phyloP scores from a whole-genome alignment of 2,797 vertebrate genomes.

The Galaxias olidus region DNA sequence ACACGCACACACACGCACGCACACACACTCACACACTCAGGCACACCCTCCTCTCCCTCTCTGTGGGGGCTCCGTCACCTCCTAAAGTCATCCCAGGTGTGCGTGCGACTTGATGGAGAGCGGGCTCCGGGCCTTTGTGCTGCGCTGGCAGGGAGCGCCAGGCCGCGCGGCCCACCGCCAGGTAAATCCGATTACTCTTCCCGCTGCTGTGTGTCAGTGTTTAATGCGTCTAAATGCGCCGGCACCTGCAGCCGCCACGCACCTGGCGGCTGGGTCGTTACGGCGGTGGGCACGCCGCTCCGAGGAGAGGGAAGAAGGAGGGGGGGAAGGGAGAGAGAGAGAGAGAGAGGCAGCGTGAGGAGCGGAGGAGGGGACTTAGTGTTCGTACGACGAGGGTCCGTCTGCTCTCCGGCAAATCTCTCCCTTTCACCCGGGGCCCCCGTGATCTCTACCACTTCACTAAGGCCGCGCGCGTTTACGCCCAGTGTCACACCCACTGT shows the following conservation, averaged over 20 bases:
- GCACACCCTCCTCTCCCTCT: constrained; percentile 32
- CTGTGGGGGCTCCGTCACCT: constrained; percentile 64
- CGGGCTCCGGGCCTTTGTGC: constrained; percentile 62
- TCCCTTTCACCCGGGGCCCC: constrained; percentile 55
- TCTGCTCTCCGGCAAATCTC: constrained; percentile 57
- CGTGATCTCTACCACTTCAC: constrained; percentile 57
- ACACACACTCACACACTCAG: constrained; percentile 9
- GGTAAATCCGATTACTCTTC: constrained; percentile 75
- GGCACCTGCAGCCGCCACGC: constrained; percentile 68
- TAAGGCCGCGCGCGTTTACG: constrained; percentile 58
- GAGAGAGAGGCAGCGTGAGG: too few relatives aligned
- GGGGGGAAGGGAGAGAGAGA: constrained; percentile 4
- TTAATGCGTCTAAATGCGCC: constrained; percentile 70
- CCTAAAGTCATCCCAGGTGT: constrained; percentile 78
- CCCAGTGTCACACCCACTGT: constrained; percentile 71
- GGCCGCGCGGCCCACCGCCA: constrained; percentile 55
- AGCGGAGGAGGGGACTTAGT: constrained; percentile 25
- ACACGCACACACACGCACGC: constrained; percentile 16
- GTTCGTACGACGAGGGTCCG: constrained; percentile 40
- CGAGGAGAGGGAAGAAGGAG: constrained; percentile 21
- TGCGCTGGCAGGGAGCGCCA: constrained; percentile 65
- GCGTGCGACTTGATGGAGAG: constrained; percentile 74
- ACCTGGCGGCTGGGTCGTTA: constrained; percentile 60
- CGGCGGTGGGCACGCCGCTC: constrained; percentile 48
- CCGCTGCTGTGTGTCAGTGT: constrained; percentile 66